phyloP scores from a whole-genome alignment of 2,113 vertebrate genomes.

The Lampris incognitus region DNA sequence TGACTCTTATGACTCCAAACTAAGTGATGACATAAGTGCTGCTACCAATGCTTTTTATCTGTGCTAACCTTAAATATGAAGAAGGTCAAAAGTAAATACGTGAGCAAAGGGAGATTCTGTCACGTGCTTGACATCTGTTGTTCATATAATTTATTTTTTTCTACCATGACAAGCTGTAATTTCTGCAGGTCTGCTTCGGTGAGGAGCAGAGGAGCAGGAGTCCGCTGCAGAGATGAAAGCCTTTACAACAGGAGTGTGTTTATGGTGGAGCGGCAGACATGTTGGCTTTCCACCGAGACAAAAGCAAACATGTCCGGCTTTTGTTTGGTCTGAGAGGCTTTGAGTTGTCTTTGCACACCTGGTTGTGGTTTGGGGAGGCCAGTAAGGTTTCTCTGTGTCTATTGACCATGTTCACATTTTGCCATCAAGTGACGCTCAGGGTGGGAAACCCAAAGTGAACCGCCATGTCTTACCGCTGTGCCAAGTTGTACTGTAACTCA shows the following conservation, averaged over 20 bases:
- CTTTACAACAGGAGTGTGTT: conserved; percentile 20
- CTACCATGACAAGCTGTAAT: not conserved
- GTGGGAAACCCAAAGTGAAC: too few species aligned
- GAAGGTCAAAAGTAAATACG: not conserved
- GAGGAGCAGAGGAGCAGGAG: not conserved
- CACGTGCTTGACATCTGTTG: not conserved
- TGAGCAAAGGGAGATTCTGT: not conserved
- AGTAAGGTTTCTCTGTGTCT: not conserved
- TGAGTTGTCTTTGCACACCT: conserved; percentile 18
- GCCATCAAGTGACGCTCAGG: too few species aligned
- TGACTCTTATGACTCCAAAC: not conserved
- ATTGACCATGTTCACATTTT: too few species aligned
- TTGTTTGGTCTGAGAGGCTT: conserved; percentile 36
- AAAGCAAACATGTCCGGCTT: conserved; percentile 18
- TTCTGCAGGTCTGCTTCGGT: not conserved
- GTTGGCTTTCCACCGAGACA: conserved; percentile 12
- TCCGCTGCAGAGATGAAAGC: not conserved
- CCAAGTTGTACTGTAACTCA: too few species aligned
- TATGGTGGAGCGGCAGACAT: conserved; percentile 2
- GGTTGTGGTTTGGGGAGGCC: conserved; percentile 5
- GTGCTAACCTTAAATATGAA: not conserved
- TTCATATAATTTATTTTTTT: not conserved
- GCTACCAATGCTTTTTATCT: not conserved
- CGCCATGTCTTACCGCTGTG: too few species aligned
- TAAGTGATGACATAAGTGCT: not conserved